Base-by-base conservation (phyloP, 2,888 invertebrate species). In the Sphecodes monilicornis region DNA sequence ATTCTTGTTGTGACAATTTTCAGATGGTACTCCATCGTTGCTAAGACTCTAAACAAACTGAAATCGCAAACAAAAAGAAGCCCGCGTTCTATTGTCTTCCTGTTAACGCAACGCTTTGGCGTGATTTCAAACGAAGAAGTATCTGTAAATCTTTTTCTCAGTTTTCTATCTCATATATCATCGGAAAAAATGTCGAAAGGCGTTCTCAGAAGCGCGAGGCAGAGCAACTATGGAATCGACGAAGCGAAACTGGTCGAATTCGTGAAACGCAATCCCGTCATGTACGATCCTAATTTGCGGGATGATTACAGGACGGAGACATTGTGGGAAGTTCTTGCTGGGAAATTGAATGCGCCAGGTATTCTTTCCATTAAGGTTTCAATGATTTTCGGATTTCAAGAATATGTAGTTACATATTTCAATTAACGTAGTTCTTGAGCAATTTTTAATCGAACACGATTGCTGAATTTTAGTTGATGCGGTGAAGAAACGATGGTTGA, bases 271-370 rank as follows among this genome's bases (percentile, higher is more conserved):
- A 80, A 87, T 32, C 90, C 89, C 0, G 85, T 87, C 57, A 69
- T 92, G 32, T 80, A 89, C 69, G 88, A 90, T 50, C 72, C 86
- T 16, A 70, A 76, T 39, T 16, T 29, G 50, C 6, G 54, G 54
- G 6, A 3, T 1, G 54, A 54, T 0, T 70, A 1, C 10, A 2
- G 26, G 26, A 13, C 78, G 22, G 84, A 88, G 39, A 36, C 13
- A 13, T 22, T 64, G 26, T 92, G 89, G 88, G 86, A 87, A n/a
- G 81, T 82, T 43, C 81, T 91, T 13, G 86, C 91, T 1, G 72
- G 64, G 0, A 85, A 89, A 26, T 78, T 92, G 8, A 78, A 88
- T 10, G 86, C 86, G 39, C 81, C 90, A 46, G 90, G 92, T 92
- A 69, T 22, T 18, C 1, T 32, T 4, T 39, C 10, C 22, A 73